These are phyloP conservation scores for Digitonthophagus gazella DNA, from an alignment of 2,888 invertebrate species.

Conservation along the genomic window DNA sequence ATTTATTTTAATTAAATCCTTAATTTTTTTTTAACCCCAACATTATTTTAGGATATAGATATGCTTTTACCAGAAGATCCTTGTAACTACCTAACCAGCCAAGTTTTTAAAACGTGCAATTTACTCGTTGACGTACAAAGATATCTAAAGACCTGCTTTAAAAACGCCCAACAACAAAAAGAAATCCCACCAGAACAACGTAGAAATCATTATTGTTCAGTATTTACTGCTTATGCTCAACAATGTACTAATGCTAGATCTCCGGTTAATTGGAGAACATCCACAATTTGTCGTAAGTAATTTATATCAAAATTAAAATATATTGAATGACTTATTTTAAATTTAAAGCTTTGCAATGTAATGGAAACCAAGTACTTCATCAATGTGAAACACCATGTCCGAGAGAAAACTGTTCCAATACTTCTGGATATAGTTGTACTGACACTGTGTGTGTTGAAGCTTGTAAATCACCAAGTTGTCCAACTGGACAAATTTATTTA, in stretches of 20 bases:
- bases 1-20: neutral
- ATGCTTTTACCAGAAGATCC: neutral
- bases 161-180: neutral
- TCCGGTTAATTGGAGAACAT: slow-evolving; percentile 9
- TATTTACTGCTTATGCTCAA: slow-evolving; percentile 2
- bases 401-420: neutral
- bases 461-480: neutral
- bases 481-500: neutral
- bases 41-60: neutral
- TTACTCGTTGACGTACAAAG: neutral
- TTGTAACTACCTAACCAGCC: neutral
- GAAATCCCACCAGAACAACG: neutral
- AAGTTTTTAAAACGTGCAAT: neutral
- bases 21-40: neutral
- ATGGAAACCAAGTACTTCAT: neutral
- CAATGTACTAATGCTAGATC: neutral
- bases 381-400: neutral
- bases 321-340: neutral
- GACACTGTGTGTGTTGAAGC: neutral
- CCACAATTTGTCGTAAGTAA: neutral
- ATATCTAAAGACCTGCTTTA: neutral
- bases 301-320: neutral
- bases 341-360: neutral
- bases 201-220: neutral
- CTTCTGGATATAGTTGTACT: neutral